Evolutionary conservation across 2,797 vertebrate species (phyloP).

Genomic region (Ceryle rudis): DNA sequence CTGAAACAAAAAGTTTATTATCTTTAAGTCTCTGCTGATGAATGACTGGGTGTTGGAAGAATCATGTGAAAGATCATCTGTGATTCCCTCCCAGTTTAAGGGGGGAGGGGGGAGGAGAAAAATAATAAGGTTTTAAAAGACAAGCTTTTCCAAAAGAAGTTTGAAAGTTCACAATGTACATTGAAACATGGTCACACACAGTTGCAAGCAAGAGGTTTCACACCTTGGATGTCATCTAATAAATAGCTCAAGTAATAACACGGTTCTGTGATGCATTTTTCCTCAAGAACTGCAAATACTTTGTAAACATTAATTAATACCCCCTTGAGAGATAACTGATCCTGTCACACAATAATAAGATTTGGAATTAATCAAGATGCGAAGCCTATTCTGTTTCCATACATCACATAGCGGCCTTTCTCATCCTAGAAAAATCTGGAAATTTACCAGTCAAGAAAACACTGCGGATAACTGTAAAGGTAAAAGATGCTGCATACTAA

Average conservation of each 20-base stretch:
- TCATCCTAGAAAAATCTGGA: not conserved
- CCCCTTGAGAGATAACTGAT: constrained; percentile 26
- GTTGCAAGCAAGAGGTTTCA: not conserved
- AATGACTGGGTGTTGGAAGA: constrained; percentile 78
- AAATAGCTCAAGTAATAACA: not conserved
- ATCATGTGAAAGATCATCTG: constrained; percentile 78
- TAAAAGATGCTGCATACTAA: not conserved
- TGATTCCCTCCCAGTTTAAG: constrained; percentile 62
- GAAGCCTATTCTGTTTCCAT: not conserved
- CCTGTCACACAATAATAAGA: not conserved
- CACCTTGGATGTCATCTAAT: not conserved
- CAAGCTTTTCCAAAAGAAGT: constrained; percentile 8
- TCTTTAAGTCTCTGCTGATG: constrained; percentile 80
- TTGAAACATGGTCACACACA: not conserved
- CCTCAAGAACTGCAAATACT: constrained; percentile 9
- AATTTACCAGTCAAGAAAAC: not conserved
- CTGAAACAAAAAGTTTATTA: constrained; percentile 89
- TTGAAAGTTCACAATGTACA: not conserved
- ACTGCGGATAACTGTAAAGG: not conserved
- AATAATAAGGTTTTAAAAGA: constrained; percentile 33
- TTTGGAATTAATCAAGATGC: constrained; percentile 23
- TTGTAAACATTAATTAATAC: constrained; percentile 54
- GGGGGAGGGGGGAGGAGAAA: not conserved
- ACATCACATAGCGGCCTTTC: not conserved
- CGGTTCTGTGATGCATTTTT: not conserved